Conservation (phyloP, 2,113 vertebrate species). For the Chroicocephalus ridibundus region DNA sequence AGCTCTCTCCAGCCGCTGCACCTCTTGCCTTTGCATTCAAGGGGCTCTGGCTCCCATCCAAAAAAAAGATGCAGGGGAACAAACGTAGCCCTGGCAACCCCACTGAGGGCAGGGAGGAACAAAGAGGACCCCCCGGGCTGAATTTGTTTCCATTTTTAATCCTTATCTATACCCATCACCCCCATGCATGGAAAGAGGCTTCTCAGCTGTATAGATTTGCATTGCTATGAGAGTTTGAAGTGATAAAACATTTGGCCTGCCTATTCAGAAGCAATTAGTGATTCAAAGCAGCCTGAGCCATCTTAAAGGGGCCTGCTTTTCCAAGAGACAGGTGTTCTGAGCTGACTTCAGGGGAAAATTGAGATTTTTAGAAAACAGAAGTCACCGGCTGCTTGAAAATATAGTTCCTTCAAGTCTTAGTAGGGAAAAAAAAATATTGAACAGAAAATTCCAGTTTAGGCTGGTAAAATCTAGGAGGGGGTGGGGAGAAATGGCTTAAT, state of each 20-base stretch:
- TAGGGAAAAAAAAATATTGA: not conserved
- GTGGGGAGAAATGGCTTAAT: not conserved
- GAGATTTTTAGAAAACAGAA: not conserved
- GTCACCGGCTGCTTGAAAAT: not conserved
- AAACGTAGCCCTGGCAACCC: slow-evolving; percentile 56
- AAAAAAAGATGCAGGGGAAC: slow-evolving; percentile 44
- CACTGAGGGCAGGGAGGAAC: slow-evolving; percentile 8
- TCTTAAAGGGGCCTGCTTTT: slow-evolving; percentile 25
- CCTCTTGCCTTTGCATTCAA: slow-evolving; percentile 32
- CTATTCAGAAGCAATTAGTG: slow-evolving; percentile 40
- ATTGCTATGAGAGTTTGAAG: slow-evolving; percentile 47
- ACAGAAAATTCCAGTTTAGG: not conserved
- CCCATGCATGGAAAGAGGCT: slow-evolving; percentile 19
- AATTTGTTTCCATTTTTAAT: slow-evolving; percentile 56
- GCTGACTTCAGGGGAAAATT: not conserved
- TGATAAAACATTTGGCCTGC: slow-evolving; percentile 39
- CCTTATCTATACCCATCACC: slow-evolving; percentile 50
- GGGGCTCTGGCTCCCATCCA: slow-evolving; percentile 15
- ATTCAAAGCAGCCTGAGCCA: slow-evolving; percentile 30
- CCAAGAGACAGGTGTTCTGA: slow-evolving; percentile 11
- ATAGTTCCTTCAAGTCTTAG: not conserved
- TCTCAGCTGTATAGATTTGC: slow-evolving; percentile 50
- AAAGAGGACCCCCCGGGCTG: slow-evolving; percentile 27
- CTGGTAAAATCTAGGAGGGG: not conserved
- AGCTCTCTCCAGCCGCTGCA: not conserved